A percentile compares a stretch with the other conserved stretches of the same genome.
phyloP scores from a whole-genome alignment of 2,797 vertebrate genomes.

The Hippocampus kuda region DNA sequence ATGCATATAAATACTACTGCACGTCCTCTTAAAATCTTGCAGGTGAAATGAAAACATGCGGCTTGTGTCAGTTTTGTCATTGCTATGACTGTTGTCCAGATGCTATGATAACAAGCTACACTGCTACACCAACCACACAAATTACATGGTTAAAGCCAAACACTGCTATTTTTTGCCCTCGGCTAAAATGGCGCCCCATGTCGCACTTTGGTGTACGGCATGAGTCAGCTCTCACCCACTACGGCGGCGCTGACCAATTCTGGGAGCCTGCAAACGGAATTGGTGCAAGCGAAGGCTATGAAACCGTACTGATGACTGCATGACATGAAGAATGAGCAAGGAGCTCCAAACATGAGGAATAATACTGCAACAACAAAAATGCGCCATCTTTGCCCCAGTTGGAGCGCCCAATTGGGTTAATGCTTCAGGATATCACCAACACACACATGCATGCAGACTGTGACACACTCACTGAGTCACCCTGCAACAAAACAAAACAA shows the following conservation, averaged over 20 bases:
- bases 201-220: too few species aligned
- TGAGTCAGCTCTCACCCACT: too few species aligned
- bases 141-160: not conserved
- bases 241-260: too few species aligned
- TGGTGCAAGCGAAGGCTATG: not conserved
- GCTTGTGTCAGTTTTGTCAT: not conserved
- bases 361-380: not conserved
- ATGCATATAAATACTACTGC: not conserved
- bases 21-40: not conserved
- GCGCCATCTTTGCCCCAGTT: slow-evolving; percentile 12
- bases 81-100: not conserved
- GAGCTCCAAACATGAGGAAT: not conserved
- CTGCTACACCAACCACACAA: not conserved
- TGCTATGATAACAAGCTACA: not conserved
- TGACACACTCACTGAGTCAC: slow-evolving; percentile 14
- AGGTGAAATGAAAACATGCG: not conserved
- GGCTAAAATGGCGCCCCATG: too few species aligned
- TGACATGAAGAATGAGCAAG: slow-evolving; percentile 7
- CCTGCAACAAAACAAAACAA: slow-evolving; percentile 16
- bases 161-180: not conserved
- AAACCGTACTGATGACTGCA: not conserved
- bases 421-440: slow-evolving; percentile 12
- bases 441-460: not conserved
- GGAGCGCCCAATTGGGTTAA: slow-evolving; percentile 37
- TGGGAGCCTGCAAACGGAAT: not conserved